Evolutionary conservation across 2,113 vertebrate species (phyloP).

Genomic region (Siniperca knerii): DNA sequence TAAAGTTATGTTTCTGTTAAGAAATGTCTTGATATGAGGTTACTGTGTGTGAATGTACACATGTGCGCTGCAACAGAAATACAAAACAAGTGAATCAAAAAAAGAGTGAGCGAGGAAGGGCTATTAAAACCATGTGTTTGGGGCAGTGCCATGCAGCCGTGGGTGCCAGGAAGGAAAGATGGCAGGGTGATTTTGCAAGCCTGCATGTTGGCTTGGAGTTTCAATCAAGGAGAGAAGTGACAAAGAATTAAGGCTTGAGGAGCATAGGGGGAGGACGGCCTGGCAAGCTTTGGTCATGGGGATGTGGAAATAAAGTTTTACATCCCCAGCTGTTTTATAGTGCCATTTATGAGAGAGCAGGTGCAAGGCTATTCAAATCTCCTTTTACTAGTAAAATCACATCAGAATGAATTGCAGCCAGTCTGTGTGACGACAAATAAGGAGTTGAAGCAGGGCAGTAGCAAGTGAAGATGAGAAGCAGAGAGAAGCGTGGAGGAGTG

Average conservation of each 20-base stretch:
- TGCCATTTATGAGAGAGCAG: constrained; percentile 80
- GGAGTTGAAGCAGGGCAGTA: constrained; percentile 55
- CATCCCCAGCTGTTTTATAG: constrained; percentile 80
- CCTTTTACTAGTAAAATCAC: constrained; percentile 67
- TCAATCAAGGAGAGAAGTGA: constrained; percentile 61
- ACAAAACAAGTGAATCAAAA: constrained; percentile 58
- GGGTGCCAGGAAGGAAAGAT: constrained; percentile 61
- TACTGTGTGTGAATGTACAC: constrained; percentile 53
- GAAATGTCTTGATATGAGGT: constrained; percentile 60
- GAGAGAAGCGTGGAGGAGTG: constrained; percentile 13
- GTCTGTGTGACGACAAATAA: constrained; percentile 40
- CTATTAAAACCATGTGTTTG: constrained; percentile 81
- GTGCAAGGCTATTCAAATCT: constrained; percentile 80
- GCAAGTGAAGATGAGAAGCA: constrained; percentile 46
- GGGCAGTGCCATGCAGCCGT: constrained; percentile 62
- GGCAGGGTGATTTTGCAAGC: constrained; percentile 55
- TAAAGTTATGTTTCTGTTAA: constrained; percentile 66
- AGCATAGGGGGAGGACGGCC: constrained; percentile 36
- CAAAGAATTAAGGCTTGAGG: constrained; percentile 42
- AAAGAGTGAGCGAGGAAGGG: constrained; percentile 32
- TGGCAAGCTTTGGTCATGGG: constrained; percentile 70
- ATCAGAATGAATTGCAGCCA: constrained; percentile 51
- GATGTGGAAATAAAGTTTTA: constrained; percentile 82
- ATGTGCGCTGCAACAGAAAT: constrained; percentile 42
- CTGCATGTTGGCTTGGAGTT: constrained; percentile 37